Conservation (phyloP, 2,888 invertebrate genomes). For the Cotesia congregata region DNA sequence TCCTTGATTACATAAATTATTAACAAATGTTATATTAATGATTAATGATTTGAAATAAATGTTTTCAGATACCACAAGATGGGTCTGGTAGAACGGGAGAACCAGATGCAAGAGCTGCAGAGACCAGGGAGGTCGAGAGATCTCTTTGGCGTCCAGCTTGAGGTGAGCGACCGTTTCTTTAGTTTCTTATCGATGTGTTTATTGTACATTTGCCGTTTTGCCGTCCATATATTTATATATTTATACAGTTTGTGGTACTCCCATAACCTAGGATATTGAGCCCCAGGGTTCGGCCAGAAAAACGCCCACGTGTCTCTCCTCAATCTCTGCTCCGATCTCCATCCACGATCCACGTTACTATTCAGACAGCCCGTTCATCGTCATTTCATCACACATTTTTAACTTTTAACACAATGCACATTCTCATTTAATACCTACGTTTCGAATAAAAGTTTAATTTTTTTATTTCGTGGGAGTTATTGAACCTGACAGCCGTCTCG, state of each 20-base stretch:
- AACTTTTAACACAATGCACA: neutral
- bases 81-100: constrained; percentile 65
- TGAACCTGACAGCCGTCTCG: neutral
- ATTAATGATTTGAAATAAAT: constrained; percentile 44
- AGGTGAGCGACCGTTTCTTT: constrained; percentile 69
- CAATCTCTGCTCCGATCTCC: constrained; percentile 22
- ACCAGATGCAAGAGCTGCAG: constrained; percentile 64
- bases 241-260: neutral
- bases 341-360: neutral
- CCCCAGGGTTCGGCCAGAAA: neutral
- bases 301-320: constrained; percentile 19
- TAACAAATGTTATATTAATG: neutral
- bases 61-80: constrained; percentile 52
- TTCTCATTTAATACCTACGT: neutral
- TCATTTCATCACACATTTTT: neutral
- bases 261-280: constrained; percentile 13
- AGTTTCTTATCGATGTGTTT: neutral
- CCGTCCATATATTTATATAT: constrained; percentile 4
- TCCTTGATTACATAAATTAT: too few species aligned
- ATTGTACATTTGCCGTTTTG: constrained; percentile 6
- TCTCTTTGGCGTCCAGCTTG: constrained; percentile 76
- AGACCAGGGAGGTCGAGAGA: constrained; percentile 73
- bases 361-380: constrained; percentile 19
- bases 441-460: neutral
- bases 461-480: neutral